Base-by-base conservation (phyloP, 2,113 vertebrate species). In the Nothocercus julius region DNA sequence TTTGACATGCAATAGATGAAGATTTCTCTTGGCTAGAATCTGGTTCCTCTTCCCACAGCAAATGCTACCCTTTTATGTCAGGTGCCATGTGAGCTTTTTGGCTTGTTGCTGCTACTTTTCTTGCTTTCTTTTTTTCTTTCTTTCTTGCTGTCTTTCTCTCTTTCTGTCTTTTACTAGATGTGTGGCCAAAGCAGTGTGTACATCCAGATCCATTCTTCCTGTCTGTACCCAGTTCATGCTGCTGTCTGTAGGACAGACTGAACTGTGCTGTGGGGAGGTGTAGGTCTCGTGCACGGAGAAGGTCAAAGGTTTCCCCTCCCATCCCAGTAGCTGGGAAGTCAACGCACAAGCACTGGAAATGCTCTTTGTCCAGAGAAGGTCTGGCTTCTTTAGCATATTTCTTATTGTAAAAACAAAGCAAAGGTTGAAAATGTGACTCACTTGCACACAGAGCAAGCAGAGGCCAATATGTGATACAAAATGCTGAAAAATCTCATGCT, bases 221-320 rank as follows among this genome's bases (percentile, higher is more conserved):
- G 58, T 64, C 49, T 53, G 18, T 51, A n/a, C 27, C 15, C 38
- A 53, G 40, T 45, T 72, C 22, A 13, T 45, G 7, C 68, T 40
- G 61, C n/a, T 1, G 8, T 21, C 17, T 62, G 66, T 32, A 47
- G 74, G 28, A 34, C 30, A 27, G 59, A 12, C 34, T 80, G 62
- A 2, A 21, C 54, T 51, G 7, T 68, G 74, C 0, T 0, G 54
- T 56, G 69, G 25, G 44, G 34, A 20, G 25, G 11, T 5, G 5
- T 1, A 2, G 15, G 11, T 30, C 36, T 63, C 10, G 16, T 13
- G 3, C 14, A 4, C 36, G 58, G 69, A 61, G 64, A 66, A 61
- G 12, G 10, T 51, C 34, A 36, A 42, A 64, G n/a, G 32, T 67
- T 82, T 80, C 17, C 36, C 44, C 9, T 80, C 58, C 3, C 11